Conservation (phyloP, 1,140 invertebrate genomes). For the Lordiphosa stackelbergi region DNA sequence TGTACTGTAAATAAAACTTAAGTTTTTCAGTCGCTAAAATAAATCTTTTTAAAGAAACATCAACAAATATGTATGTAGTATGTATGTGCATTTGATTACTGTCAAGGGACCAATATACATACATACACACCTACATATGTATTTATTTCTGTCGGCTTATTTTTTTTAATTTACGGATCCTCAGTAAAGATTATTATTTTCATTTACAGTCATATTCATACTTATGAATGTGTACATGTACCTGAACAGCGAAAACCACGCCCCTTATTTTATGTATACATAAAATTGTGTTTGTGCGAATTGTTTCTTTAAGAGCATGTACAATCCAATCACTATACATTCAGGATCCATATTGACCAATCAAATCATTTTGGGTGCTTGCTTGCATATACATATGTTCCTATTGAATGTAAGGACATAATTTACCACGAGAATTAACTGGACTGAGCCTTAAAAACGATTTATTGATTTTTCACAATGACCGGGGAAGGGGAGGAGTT, state of each 20-base stretch:
- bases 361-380: background rate
- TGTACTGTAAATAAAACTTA: no score
- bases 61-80: no score
- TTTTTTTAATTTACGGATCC: no score
- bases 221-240: background rate
- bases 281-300: background rate
- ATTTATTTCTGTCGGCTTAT: no score
- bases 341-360: slow-evolving; percentile 3
- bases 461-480: slow-evolving; percentile 15
- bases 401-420: background rate
- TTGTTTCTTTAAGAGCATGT: no score
- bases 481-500: background rate
- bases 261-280: slow-evolving; percentile 5
- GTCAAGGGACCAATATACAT: no score
- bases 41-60: no score
- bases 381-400: background rate
- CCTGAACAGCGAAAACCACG: background rate
- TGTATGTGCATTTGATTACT: no score
- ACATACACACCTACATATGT: no score
- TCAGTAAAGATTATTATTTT: background rate
- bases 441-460: slow-evolving; percentile 2
- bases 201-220: background rate
- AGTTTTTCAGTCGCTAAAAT: no score
- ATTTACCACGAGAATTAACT: no score
- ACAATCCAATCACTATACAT: background rate